Evolutionary conservation across 1,140 invertebrate genomes (phyloP).

Genomic region (Ctenoplectra terminalis): DNA sequence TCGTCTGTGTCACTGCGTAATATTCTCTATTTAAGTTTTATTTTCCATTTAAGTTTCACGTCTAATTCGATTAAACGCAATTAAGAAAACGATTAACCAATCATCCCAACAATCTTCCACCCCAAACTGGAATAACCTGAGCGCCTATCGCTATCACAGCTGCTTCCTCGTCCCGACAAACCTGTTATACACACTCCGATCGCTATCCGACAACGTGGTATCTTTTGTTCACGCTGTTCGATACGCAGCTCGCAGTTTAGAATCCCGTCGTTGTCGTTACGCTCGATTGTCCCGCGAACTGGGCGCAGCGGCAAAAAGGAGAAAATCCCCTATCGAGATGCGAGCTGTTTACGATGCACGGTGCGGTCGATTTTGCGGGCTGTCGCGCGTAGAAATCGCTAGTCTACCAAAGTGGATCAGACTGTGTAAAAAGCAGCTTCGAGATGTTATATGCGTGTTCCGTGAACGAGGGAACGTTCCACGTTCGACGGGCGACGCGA

Average conservation of each 20-base stretch:
- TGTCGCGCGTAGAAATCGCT: slow-evolving; percentile 47
- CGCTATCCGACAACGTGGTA: slow-evolving; percentile 10
- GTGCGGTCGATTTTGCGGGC: slow-evolving; percentile 50
- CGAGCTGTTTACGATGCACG: slow-evolving; percentile 51
- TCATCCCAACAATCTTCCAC: too few species aligned
- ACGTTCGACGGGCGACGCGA: slow-evolving; percentile 6
- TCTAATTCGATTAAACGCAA: not conserved
- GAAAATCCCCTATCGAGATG: not conserved
- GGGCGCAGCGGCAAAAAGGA: slow-evolving; percentile 19
- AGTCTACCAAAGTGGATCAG: slow-evolving; percentile 23
- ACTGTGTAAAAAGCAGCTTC: slow-evolving; percentile 46
- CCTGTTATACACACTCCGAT: slow-evolving; percentile 15
- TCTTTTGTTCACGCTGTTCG: slow-evolving; percentile 28
- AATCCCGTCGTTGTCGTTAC: slow-evolving; percentile 2
- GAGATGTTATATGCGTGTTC: slow-evolving; percentile 36
- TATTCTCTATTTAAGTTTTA: too few species aligned
- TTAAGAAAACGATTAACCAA: not conserved
- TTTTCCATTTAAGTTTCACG: too few species aligned
- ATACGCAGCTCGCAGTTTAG: slow-evolving; percentile 12
- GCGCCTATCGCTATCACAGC: too few species aligned
- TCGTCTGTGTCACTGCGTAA: too few species aligned
- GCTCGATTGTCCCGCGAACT: slow-evolving; percentile 20
- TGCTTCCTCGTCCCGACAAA: slow-evolving; percentile 8
- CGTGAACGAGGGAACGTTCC: slow-evolving; percentile 21
- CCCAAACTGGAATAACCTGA: not conserved